These are phyloP conservation scores for Myiothlypis chrysogaster DNA, from an alignment of 2,797 vertebrate species.

Conservation along the genomic window DNA sequence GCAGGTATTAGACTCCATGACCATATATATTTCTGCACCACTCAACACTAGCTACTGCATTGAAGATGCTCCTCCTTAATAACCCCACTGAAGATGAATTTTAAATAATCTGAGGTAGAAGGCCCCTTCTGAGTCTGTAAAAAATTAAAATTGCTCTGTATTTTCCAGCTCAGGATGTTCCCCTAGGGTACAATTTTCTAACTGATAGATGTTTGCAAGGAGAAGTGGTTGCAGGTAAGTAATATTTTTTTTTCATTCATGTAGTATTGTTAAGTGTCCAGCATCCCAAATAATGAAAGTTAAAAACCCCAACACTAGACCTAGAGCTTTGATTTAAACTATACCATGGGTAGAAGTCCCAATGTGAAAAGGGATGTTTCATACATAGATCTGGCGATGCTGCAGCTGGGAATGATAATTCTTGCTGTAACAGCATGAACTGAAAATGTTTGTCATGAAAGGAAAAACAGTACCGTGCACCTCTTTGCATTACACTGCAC, in stretches of 20 bases:
- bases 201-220: neutral
- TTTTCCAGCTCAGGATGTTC: neutral
- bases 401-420: neutral
- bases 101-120: neutral
- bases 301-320: neutral
- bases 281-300: neutral
- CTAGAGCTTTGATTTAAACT: neutral
- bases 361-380: neutral
- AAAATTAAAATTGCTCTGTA: neutral
- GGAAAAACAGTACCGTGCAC: neutral
- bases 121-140: neutral
- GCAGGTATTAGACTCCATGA: neutral
- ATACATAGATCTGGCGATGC: rapidly evolving
- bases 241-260: neutral
- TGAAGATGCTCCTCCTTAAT: neutral
- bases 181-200: neutral
- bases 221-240: neutral
- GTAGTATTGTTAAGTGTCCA: neutral
- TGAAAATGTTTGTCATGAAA: neutral
- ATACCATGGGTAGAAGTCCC: rapidly evolving
- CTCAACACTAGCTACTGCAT: neutral
- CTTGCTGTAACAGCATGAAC: neutral
- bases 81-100: neutral
- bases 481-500: neutral
- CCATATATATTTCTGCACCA: neutral